A percentile compares a stretch with the other conserved stretches of the same genome.
These are phyloP conservation scores for Tiaroga cobitis DNA, from an alignment of 2,797 vertebrate genomes.

Conservation along the genomic window DNA sequence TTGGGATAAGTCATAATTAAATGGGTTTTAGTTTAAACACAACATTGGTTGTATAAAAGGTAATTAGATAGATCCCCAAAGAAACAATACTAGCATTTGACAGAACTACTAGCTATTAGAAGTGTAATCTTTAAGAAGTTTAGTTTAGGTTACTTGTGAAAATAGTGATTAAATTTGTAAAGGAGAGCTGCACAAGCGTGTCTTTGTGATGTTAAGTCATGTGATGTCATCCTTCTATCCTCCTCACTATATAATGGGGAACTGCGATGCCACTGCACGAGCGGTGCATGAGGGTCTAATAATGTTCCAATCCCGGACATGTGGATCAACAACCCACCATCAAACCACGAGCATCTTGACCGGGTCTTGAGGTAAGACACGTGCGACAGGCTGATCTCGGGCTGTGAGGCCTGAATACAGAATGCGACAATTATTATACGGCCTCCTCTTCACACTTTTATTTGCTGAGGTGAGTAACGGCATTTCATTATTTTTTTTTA, in stretches of 20 bases:
- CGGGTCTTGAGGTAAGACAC: neutral
- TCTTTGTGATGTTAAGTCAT: constrained; percentile 34
- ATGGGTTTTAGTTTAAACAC: neutral
- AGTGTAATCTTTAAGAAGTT: neutral
- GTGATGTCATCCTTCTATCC: constrained; percentile 28
- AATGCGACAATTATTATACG: constrained; percentile 18
- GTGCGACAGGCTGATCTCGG: neutral
- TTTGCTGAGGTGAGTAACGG: constrained; percentile 17
- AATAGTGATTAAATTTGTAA: neutral
- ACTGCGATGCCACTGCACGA: neutral
- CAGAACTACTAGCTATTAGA: neutral
- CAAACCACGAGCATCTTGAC: neutral
- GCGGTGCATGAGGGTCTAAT: neutral
- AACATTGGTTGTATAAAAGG: neutral
- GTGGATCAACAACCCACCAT: neutral
- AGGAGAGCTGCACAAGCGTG: neutral
- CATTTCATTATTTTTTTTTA: neutral
- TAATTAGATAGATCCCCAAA: no score
- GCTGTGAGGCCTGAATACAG: neutral
- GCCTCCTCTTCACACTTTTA: constrained; percentile 17
- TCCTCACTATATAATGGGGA: neutral
- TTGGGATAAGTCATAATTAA: neutral
- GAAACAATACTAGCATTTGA: neutral
- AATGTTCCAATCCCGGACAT: neutral
- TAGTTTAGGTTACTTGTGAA: neutral